These are phyloP conservation scores for Heterodera schachtii DNA, from an alignment of 1,140 invertebrate genomes.

Conservation along the genomic window DNA sequence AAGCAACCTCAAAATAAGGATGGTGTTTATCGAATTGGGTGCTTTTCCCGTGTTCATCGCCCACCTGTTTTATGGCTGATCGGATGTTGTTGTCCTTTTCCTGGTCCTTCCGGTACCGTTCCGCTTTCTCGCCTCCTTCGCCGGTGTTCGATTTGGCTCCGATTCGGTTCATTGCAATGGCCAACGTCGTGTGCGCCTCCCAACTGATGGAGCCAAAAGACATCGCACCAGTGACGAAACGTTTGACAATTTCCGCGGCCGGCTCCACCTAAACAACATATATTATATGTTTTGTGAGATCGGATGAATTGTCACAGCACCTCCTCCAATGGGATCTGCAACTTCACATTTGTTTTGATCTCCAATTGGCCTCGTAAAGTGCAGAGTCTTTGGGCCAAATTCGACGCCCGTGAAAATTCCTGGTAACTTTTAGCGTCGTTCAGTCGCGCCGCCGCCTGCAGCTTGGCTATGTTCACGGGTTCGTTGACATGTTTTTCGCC, in stretches of 20 bases:
- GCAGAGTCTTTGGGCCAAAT: conserved; percentile 79
- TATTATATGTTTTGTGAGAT: neutral
- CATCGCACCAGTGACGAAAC: conserved; percentile 70
- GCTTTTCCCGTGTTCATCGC: neutral
- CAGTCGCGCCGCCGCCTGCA: conserved; percentile 84
- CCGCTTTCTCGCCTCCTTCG: conserved; percentile 84
- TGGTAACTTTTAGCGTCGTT: conserved; percentile 84
- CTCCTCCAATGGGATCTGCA: conserved; percentile 78
- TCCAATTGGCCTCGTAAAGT: conserved; percentile 90
- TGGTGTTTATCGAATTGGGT: no score
- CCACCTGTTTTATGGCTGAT: conserved; percentile 75
- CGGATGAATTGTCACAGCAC: neutral
- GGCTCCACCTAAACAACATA: conserved; percentile 73
- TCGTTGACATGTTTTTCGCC: conserved; percentile 98
- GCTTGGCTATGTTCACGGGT: conserved; percentile 84
- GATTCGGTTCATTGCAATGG: conserved; percentile 94
- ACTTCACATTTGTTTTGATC: conserved; percentile 75
- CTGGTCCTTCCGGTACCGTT: conserved; percentile 77
- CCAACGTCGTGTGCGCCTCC: conserved; percentile 90
- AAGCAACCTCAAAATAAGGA: conserved; percentile 78
- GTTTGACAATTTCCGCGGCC: conserved; percentile 90
- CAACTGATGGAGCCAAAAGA: conserved; percentile 76
- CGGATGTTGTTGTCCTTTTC: conserved; percentile 74
- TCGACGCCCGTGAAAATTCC: conserved; percentile 81
- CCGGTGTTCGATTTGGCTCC: conserved; percentile 95